Evolutionary conservation across 2,888 invertebrate genomes (phyloP), one percentile per base, ranked within the genome.

Genomic region (Oligia latruncula): DNA sequence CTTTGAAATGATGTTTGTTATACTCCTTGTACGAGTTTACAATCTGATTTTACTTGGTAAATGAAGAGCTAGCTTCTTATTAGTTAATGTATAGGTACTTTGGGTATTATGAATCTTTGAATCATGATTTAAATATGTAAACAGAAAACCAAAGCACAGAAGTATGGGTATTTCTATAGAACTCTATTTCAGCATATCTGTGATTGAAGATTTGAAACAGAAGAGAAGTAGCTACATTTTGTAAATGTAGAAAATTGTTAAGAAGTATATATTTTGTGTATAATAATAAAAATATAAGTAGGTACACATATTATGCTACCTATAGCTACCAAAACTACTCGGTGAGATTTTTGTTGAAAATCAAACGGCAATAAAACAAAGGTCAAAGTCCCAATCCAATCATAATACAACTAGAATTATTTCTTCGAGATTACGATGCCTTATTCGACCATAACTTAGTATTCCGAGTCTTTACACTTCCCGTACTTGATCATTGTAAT

Each of bases 1-100:
- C 80, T 87, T 89, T 74, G 74, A 75, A 81, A 84, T 84, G 75
- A 77, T 66, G 81, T 81, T 84, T 84, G 80, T 78, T 77, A 86
- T 77, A 81, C 71, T 81, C 68, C 70, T 74, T 74, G 71, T 79
- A 78, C 71, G 74, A 80, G 79, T 80, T 80, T 79, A 80, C 74
- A 82, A 85, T 85, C 80, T 70, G 76, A 80, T 85, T 81, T 85
- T 71, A 82, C 76, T 82, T 73, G 15, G 62, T 74, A 77, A 85
- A 82, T 79, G 74, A 75, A 62, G 74, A 49, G 65, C 49, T 71
- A 40, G 64, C 66, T 72, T 85, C 68, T 70, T 85, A 72, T 74
- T 81, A 60, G 78, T 81, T 29, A 52, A 52, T 73, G 35, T 52
- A 55, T 77, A 40, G 5, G 5, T 40, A 76, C 71, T 74, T 77